Evolutionary conservation across 2,797 vertebrate genomes (phyloP).

Genomic region (Clamator glandarius): DNA sequence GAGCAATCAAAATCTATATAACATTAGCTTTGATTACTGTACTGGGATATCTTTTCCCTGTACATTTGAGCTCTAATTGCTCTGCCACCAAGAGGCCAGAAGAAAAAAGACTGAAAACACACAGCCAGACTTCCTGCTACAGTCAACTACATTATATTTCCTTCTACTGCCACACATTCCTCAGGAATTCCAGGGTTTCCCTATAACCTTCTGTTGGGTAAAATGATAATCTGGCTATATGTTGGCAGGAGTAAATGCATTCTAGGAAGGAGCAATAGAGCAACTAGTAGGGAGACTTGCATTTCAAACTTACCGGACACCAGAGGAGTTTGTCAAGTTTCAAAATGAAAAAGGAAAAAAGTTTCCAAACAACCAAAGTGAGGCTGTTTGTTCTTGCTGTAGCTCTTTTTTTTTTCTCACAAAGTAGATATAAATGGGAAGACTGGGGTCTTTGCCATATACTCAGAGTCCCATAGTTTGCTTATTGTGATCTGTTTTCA

Average conservation of each 20-base stretch:
- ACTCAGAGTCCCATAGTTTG: not conserved
- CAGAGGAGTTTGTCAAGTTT: not conserved
- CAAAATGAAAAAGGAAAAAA: not conserved
- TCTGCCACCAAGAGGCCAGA: slow-evolving; percentile 34
- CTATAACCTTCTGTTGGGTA: not conserved
- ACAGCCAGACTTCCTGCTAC: not conserved
- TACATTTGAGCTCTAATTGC: slow-evolving; percentile 39
- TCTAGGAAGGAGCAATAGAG: not conserved
- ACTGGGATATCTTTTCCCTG: slow-evolving; percentile 35
- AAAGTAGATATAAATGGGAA: not conserved
- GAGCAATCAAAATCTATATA: slow-evolving; percentile 39
- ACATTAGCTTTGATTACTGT: slow-evolving; percentile 53
- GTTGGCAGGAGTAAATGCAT: not conserved
- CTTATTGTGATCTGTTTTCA: not conserved
- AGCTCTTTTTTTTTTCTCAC: not conserved
- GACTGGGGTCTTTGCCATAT: not conserved
- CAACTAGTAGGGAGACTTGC: not conserved
- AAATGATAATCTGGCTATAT: not conserved
- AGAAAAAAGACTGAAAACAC: slow-evolving; percentile 25
- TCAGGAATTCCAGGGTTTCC: not conserved
- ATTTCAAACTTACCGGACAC: not conserved
- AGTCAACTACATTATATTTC: not conserved
- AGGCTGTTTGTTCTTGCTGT: not conserved
- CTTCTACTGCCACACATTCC: not conserved
- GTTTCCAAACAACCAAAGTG: not conserved